Evolutionary conservation across 2,113 vertebrate genomes (phyloP), one percentile per base, ranked within the genome.

Genomic region (Lepus timidus): DNA sequence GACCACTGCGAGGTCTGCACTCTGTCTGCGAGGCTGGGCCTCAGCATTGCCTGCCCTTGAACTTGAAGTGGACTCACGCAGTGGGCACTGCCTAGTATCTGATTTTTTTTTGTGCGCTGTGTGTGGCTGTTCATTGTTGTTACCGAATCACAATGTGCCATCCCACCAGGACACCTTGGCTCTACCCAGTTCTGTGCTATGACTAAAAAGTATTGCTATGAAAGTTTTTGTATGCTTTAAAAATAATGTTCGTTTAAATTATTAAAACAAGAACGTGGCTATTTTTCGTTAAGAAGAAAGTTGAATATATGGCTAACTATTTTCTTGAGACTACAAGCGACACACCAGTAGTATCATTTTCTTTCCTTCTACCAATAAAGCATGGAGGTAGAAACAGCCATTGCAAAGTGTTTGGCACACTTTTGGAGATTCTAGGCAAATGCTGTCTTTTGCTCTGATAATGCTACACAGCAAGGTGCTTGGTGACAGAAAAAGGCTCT

Each of bases 301-400:
- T 65, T 74, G 61, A 68, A 74, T 39, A 12, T 19, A 44, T 33
- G 51, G 22, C n/a, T 75, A 93, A 93, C 27, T 70, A 80, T n/a
- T 79, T 52, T 75, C 64, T 84, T 93, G 19, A n/a, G 31, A 91
- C 52, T 88, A 61, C 73, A 82, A 86, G 49, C 79, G 51, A 79
- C 4, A 36, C 36, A 33, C n/a, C n/a, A 61, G 33, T 29, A 67
- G 3, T 44, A 67, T 9, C 58, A n/a, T 67, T 55, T 95, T 79
- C 25, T 36, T 78, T 84, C 62, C 49, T n/a, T 51, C 14, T 27
- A 85, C 67, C 11, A 76, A 39, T 67, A 87, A 51, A 36, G 23
- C 33, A 33, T 4, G 73, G 14, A 55, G 29, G 33, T 73, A 73
- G 65, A 74, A 17, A 27, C 27, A 73, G 68, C 17, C n/a, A 86